Evolutionary conservation across 2,888 invertebrate genomes (phyloP).

Genomic region (Apocheima hispidaria): DNA sequence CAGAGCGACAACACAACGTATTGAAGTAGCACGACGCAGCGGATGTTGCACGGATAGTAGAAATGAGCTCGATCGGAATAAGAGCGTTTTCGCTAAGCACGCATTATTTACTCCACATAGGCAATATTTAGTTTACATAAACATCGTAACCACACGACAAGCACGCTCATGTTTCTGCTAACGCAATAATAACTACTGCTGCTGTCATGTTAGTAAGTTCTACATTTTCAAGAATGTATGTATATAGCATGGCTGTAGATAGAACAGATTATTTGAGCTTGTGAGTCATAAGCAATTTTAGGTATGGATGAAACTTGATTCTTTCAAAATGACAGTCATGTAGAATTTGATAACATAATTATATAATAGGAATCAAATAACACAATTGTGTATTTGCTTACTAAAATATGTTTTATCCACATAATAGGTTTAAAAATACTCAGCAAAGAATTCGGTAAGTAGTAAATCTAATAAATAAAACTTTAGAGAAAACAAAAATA

Average conservation of each 20-base stretch:
- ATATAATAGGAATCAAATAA: neutral
- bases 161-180: constrained; percentile 28
- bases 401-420: too few species aligned
- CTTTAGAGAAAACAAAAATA: too few species aligned
- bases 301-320: constrained; percentile 23
- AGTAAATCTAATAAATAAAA: too few species aligned
- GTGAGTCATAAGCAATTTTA: constrained; percentile 39
- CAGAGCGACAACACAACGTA: constrained; percentile 22
- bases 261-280: constrained; percentile 1
- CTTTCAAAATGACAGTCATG: neutral
- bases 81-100: constrained; percentile 67
- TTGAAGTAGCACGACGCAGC: constrained; percentile 69
- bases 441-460: too few species aligned
- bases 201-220: constrained; percentile 25
- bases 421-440: too few species aligned
- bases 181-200: constrained; percentile 25
- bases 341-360: neutral
- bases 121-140: constrained; percentile 37
- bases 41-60: constrained; percentile 68
- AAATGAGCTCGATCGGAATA: constrained; percentile 64
- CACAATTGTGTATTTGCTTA: too few species aligned
- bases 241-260: constrained; percentile 2
- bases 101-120: constrained; percentile 42
- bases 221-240: constrained; percentile 32
- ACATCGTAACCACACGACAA: constrained; percentile 40